Evolutionary conservation across 2,113 vertebrate species (phyloP).

Genomic region (Gobius niger): DNA sequence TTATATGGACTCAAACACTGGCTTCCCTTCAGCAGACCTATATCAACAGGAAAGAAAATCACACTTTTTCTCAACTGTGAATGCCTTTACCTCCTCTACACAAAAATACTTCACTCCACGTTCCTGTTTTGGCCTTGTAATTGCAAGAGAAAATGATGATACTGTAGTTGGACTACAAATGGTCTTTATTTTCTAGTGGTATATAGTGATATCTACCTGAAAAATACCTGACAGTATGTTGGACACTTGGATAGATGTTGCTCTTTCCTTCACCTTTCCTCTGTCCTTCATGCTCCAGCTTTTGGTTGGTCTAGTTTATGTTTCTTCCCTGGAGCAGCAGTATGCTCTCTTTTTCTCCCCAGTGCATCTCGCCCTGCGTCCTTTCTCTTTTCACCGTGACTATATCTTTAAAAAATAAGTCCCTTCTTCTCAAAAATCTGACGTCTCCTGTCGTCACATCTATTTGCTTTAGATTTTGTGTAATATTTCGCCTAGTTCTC

Average conservation of each 20-base stretch:
- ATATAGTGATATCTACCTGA: slow-evolving; percentile 35
- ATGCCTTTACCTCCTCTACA: slow-evolving; percentile 10
- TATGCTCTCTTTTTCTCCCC: slow-evolving; percentile 20
- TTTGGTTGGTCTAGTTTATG: slow-evolving; percentile 22
- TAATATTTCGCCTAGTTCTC: background rate
- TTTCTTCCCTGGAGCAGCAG: slow-evolving; percentile 17
- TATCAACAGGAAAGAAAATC: slow-evolving; percentile 7
- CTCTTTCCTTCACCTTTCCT: slow-evolving; percentile 32
- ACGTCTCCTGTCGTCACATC: background rate
- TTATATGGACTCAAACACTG: slow-evolving; percentile 27
- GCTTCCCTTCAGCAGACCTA: background rate
- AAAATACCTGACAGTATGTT: slow-evolving; percentile 32
- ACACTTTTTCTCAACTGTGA: background rate
- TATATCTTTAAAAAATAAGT: slow-evolving; percentile 1
- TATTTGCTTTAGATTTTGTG: background rate
- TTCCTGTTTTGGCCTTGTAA: slow-evolving; percentile 7
- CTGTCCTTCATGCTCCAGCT: slow-evolving; percentile 34
- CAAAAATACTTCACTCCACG: slow-evolving; percentile 20
- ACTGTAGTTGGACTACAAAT: slow-evolving; percentile 49
- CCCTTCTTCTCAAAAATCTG: background rate
- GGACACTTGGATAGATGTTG: slow-evolving; percentile 15
- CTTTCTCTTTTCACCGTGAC: background rate
- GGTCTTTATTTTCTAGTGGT: slow-evolving; percentile 20
- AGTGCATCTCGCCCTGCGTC: background rate
- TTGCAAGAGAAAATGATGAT: slow-evolving; percentile 5